Evolutionary conservation across 53 echinoderm and acorn worm species (phyloP).

Genomic region (Antedon mediterranea): DNA sequence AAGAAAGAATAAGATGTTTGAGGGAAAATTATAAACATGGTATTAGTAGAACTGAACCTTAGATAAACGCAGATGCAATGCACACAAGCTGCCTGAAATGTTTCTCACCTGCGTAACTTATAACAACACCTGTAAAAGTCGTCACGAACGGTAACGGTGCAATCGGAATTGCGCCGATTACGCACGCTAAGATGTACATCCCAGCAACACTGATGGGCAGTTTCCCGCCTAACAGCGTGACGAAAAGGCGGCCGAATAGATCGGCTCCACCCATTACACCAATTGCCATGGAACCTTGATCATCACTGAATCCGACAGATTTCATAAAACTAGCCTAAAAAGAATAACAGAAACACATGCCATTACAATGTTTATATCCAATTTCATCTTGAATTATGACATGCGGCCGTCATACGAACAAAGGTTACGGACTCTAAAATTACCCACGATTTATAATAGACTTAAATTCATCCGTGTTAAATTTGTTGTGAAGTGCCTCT

Average conservation of each 20-base stretch:
- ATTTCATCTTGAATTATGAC: no score
- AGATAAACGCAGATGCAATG: background rate
- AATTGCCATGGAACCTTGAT: background rate
- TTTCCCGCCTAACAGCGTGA: background rate
- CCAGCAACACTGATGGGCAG: background rate
- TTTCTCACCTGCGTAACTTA: background rate
- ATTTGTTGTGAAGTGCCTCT: no score
- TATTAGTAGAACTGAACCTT: background rate
- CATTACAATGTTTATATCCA: no score
- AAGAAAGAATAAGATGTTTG: background rate
- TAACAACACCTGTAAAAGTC: background rate
- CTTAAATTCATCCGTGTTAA: no score
- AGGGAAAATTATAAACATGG: background rate
- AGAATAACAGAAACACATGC: no score
- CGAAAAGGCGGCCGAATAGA: background rate
- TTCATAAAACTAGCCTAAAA: background rate
- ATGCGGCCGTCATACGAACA: no score
- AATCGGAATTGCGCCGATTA: background rate
- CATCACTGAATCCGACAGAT: background rate
- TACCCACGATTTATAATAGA: no score
- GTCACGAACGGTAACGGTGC: background rate
- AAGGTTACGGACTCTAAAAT: no score
- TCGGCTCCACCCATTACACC: background rate
- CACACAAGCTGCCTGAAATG: background rate
- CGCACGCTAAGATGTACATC: background rate